Base-by-base conservation (phyloP, 2,888 invertebrate species). In the Exocentrus adspersus region DNA sequence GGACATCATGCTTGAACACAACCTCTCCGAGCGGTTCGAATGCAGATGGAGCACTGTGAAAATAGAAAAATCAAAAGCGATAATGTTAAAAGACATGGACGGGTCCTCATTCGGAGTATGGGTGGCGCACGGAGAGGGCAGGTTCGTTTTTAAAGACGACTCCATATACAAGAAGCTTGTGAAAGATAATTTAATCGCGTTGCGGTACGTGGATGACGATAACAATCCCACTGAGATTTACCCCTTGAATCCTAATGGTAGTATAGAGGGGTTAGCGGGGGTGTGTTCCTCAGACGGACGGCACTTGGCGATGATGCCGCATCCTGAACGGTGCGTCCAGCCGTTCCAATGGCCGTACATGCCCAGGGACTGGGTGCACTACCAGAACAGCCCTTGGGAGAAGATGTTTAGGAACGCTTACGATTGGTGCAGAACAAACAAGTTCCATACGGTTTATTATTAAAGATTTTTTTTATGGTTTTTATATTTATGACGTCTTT, bases 251-350 rank as follows among this genome's bases (percentile, higher is more conserved):
- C 98, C 98, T 0, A 97, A 97, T 80, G 96, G 97, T 64, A 94
- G 94, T 53, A 60, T 87, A 69, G 87, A 91, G 73, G 97, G 95
- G 17, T 57, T 75, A 41, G 98, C 98, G 19, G 97, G 93, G 10
- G 83, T 98, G 59, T 93, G 95, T 74, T 98, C 98, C 0, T 77
- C 81, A 1, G 92, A 98, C 84, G 98, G 98, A 0, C 89, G 98
- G 2, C 98, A 98, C 83, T 86, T 98, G 73, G 98, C 97, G 0
- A 89, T 98, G 88, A 99, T 99, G 98, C 98, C 98, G 1, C 98
- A 99, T 85, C 98, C 98, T 0, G 98, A 99, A 84, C 88, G 98
- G 66, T 95, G 94, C 78, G 76, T 72, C 5, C 86, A 93, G 73
- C 89, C 90, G 72, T 97, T 95, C 92, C 97, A 98, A 82, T 95